These are phyloP conservation scores for Scaptodrosophila latifasciaeformis DNA, from an alignment of 2,888 invertebrate species.

Conservation along the genomic window DNA sequence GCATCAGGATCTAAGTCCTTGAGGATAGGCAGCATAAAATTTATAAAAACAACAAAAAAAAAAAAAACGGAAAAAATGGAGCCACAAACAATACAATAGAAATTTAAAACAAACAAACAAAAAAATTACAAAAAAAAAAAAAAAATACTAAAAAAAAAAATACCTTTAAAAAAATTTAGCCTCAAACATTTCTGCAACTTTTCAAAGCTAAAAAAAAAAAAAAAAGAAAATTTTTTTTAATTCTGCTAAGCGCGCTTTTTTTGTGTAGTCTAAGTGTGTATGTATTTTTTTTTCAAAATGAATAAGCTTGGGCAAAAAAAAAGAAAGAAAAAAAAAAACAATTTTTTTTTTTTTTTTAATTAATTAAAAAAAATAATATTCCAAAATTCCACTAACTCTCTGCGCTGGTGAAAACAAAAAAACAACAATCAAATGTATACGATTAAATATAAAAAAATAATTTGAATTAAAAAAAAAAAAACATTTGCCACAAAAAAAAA, in stretches of 20 bases:
- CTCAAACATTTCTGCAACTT: too few relatives aligned
- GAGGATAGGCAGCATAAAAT: conserved; percentile 67
- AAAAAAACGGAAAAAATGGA: background rate
- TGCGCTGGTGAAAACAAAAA: too few relatives aligned
- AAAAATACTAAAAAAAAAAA: too few relatives aligned
- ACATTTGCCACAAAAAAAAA: conserved; percentile 1
- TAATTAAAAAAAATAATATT: too few relatives aligned
- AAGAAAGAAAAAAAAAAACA: background rate
- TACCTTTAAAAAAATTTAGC: too few relatives aligned
- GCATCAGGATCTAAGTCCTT: conserved; percentile 89
- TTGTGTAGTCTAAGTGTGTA: background rate
- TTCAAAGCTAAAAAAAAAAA: too few relatives aligned
- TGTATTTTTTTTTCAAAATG: too few relatives aligned
- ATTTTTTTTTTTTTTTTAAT: too few relatives aligned
- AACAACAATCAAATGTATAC: conserved; percentile 60
- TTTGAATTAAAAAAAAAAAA: background rate
- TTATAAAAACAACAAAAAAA: conserved; percentile 2
- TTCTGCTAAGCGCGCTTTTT: background rate
- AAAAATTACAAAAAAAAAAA: too few relatives aligned
- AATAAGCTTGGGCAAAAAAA: background rate
- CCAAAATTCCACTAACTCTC: too few relatives aligned
- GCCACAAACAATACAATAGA: background rate
- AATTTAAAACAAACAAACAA: background rate
- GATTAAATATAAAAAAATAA: conserved; percentile 51
- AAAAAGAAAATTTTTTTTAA: too few relatives aligned